Base-by-base conservation (phyloP, 2,888 invertebrate species). In the Trachelus troglodyta region DNA sequence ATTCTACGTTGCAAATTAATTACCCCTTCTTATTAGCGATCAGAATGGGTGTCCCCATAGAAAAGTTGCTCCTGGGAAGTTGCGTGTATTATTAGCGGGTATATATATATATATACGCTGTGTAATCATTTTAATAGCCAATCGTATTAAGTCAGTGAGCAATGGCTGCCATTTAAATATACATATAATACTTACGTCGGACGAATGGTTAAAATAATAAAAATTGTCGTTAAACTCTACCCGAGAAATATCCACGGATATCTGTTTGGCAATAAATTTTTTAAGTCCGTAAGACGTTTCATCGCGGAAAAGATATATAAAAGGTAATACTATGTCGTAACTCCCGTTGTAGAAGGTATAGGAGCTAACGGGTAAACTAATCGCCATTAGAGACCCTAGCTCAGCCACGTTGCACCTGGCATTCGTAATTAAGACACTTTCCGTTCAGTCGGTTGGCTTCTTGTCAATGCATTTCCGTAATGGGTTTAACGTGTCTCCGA, bases 1-100 rank as follows among this genome's bases (percentile, higher is more conserved):
- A 56, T 56, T 56, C 56, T 9, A 56, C 71, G 71, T 31, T 34
- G 71, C 71, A 12, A 71, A 71, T 71, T 71, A 71, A 71, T 71
- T 30, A 71, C 23, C 11, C 6, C 15, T 71, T 71, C 31, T 71
- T 71, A 71, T 71, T 71, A 71, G 71, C 71, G 12, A 31, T 15
- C 71, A 31, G 56, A 56, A 56, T 56, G 56, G 23, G 23, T 56
- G 23, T 23, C 9, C 23, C 23, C 23, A 23, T 56, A 56, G 56
- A 56, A 56, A 56, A 56, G 2, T 23, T 23, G 56, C 23, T 23
- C 56, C 56, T 9, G 56, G 56, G 9, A 56, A 9, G 9, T 15
- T 56, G 56, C 56, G 9, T 56, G 23, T 9, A 56, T 56, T 56
- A 56, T 23, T 56, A 56, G 23, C 23, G 15, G 56, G 9, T 56